phyloP scores from a whole-genome alignment of 2,113 vertebrate genomes.

The Poeciliopsis retropinna region DNA sequence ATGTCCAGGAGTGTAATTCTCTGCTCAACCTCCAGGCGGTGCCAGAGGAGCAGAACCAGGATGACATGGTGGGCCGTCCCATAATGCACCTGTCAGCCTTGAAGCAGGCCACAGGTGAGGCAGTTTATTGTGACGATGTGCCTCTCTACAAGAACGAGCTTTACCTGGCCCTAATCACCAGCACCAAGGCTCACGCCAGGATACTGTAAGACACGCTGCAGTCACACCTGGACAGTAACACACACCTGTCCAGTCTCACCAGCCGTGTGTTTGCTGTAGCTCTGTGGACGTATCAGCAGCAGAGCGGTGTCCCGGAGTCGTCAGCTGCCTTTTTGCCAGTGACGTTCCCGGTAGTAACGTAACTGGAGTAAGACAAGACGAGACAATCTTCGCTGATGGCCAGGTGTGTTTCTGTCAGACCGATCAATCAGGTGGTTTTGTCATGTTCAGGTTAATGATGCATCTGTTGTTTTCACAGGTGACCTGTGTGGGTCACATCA shows the following conservation, averaged over 20 bases:
- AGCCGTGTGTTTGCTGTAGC: conserved; percentile 68
- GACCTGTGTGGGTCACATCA: conserved; percentile 93
- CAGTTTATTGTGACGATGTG: conserved; percentile 94
- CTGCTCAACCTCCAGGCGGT: conserved; percentile 81
- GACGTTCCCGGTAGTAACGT: conserved; percentile 89
- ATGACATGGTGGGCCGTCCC: conserved; percentile 89
- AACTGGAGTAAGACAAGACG: conserved; percentile 83
- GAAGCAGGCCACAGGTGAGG: conserved; percentile 93
- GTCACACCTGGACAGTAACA: neutral
- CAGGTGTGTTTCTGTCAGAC: conserved; percentile 61
- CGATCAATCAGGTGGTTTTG: neutral
- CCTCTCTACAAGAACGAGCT: conserved; percentile 89
- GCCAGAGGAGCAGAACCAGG: conserved; percentile 81
- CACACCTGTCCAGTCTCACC: conserved; percentile 8
- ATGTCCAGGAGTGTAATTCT: neutral
- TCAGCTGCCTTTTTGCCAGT: conserved; percentile 83
- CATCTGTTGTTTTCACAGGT: conserved; percentile 77
- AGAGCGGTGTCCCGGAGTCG: conserved; percentile 83
- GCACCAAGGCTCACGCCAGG: conserved; percentile 87
- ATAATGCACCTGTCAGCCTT: conserved; percentile 88
- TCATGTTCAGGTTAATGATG: neutral
- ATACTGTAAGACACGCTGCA: conserved; percentile 84
- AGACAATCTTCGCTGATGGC: conserved; percentile 86
- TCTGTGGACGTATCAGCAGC: conserved; percentile 85
- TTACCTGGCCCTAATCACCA: conserved; percentile 87